phyloP scores from a whole-genome alignment of 2,797 vertebrate genomes.

The Nyctalus aviator region DNA sequence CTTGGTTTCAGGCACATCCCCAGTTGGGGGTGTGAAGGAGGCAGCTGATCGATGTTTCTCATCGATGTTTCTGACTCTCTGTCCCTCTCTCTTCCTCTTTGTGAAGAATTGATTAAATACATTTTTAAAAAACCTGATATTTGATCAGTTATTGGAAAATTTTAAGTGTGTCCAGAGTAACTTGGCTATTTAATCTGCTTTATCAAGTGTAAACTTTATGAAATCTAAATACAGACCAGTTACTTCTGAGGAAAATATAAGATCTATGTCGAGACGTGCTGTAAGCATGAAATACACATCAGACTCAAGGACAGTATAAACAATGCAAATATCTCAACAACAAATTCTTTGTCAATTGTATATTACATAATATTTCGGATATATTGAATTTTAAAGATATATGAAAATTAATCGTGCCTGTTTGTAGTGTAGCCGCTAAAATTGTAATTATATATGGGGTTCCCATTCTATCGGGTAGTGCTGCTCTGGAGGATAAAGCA shows the following conservation, averaged over 20 bases:
- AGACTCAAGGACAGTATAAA: constrained; percentile 8
- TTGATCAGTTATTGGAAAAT: constrained; percentile 52
- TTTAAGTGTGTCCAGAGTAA: constrained; percentile 8
- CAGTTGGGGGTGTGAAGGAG: too few relatives aligned
- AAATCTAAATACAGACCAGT: constrained; percentile 60
- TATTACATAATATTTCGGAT: constrained; percentile 43
- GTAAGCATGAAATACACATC: background rate
- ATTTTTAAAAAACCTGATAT: constrained; percentile 23
- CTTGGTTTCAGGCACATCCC: too few relatives aligned
- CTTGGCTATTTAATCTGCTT: constrained; percentile 51
- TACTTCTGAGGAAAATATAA: constrained; percentile 56
- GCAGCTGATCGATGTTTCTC: too few relatives aligned
- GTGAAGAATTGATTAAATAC: too few relatives aligned
- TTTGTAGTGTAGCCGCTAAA: background rate
- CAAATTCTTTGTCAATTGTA: background rate
- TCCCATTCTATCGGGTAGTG: background rate
- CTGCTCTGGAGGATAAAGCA: background rate
- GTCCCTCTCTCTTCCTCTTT: too few relatives aligned
- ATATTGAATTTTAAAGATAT: background rate
- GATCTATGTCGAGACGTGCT: constrained; percentile 16
- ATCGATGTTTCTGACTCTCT: too few relatives aligned
- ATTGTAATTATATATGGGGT: background rate
- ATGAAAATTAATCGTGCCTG: background rate
- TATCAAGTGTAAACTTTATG: background rate
- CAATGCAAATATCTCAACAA: constrained; percentile 35